Conservation (phyloP, 2,113 vertebrate species). For the Varanus komodoensis region DNA sequence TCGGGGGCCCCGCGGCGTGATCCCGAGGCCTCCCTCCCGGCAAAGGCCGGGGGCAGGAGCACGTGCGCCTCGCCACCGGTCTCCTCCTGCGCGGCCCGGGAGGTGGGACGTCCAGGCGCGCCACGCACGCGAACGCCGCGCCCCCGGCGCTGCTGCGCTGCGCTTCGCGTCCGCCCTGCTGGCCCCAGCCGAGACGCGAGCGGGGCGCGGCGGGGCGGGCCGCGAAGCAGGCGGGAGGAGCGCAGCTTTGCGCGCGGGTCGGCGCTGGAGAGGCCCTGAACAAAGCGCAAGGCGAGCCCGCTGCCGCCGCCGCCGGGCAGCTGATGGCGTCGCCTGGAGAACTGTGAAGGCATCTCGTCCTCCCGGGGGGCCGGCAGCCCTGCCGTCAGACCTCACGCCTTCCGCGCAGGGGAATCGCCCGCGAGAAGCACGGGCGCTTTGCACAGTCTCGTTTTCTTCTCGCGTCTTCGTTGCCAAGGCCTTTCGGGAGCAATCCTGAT, state of each 20-base stretch:
- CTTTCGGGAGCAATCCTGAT: too few species aligned
- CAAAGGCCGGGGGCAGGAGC: slow-evolving; percentile 18
- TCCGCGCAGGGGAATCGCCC: neutral
- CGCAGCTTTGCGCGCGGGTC: neutral
- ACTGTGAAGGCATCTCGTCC: neutral
- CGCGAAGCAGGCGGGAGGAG: too few species aligned
- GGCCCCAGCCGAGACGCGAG: neutral
- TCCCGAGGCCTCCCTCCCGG: neutral
- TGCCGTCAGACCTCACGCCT: too few species aligned
- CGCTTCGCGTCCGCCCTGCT: too few species aligned
- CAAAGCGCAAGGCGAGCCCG: neutral
- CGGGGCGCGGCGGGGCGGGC: neutral
- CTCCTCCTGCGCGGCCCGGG: slow-evolving; percentile 39
- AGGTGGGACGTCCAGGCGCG: slow-evolving; percentile 15
- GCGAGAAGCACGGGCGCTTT: too few species aligned
- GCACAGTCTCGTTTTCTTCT: neutral
- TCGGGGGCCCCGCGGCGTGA: slow-evolving; percentile 30
- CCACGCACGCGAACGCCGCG: too few species aligned
- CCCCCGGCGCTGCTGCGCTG: too few species aligned
- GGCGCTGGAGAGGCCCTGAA: neutral
- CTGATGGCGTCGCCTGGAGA: neutral
- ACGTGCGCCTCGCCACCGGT: slow-evolving; percentile 50
- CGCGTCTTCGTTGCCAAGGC: too few species aligned
- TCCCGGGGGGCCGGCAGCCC: neutral
- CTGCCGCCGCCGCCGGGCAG: neutral